Base-by-base conservation (phyloP, 2,888 invertebrate species). In the Caenorhabditis uteleia region DNA sequence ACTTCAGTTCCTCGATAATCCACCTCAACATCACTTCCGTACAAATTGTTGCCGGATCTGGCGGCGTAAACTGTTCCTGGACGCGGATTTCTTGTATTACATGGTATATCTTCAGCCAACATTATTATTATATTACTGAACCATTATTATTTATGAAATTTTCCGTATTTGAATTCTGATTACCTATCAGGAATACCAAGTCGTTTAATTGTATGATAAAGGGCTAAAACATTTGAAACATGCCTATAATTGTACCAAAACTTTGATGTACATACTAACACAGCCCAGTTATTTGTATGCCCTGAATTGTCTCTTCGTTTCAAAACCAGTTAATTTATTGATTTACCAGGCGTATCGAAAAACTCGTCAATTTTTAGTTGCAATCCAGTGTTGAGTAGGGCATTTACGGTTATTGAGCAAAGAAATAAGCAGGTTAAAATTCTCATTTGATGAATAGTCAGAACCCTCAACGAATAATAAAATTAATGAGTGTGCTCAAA, bases 221-320 rank as follows among this genome's bases (percentile, higher is more conserved):
- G 93, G 0, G 97, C 98, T 18, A 99, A 85, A 0, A 97, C 97
- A 85, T 99, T 99, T 3, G 98, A 95, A 27, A 97, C 95, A 89
- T 99, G 98, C 6, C 98, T 89, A 85, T 99, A 99, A 85, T 99
- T 99, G 84, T 98, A 98, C 98, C 98, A 99, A 85, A 98, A 99
- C 40, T 66, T 74, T 2, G 69, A 68, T 18, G 74, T 97, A 84
- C 97, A 97, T 0, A 99, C 97, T 51, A 99, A 85, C 14, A 99
- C 95, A 0, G 98, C 98, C 98, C 98, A 99, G 85, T 99, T 98
- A 84, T 98, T 98, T 0, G 95, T 94, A 83, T 98, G 97, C 6
- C 84, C 84, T 53, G 56, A 39, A 64, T 31, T 14, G 16, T 23
- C 8, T 12, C 14, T 31, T 43, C 26, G n/a, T 33, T 14, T 23